Conservation (phyloP, 1,140 invertebrate species). For the Euglossa dilemma region DNA sequence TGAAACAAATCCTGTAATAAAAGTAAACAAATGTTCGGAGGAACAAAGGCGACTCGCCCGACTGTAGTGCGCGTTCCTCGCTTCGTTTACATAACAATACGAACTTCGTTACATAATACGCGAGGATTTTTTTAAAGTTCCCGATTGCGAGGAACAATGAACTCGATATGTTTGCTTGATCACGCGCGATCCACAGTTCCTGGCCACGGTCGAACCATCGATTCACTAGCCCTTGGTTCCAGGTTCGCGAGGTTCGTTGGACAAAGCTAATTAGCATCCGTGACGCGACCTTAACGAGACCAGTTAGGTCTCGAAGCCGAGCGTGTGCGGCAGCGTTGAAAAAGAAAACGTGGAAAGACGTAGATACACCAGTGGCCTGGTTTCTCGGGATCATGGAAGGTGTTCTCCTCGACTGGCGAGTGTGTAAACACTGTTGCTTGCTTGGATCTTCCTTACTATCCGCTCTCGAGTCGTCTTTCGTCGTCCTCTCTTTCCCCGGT, state of each 20-base stretch:
- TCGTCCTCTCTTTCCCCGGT: conserved; percentile 9
- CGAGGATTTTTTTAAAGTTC: conserved; percentile 6
- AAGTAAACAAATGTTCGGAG: neutral
- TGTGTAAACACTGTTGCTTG: conserved; percentile 74
- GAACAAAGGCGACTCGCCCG: neutral
- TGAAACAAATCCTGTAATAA: neutral
- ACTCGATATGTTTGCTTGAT: neutral
- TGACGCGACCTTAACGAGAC: neutral
- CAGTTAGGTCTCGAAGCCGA: neutral
- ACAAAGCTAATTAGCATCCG: neutral
- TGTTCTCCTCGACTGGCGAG: conserved; percentile 46
- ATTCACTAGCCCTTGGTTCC: too few species aligned
- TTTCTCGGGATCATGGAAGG: conserved; percentile 68
- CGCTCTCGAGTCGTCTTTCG: conserved; percentile 16
- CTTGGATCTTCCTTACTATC: conserved; percentile 49
- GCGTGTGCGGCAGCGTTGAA: neutral
- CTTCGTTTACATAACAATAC: conserved; percentile 24
- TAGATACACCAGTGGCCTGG: conserved; percentile 64
- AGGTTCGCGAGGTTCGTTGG: neutral
- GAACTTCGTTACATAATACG: neutral
- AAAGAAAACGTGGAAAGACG: neutral
- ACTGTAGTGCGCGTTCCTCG: neutral
- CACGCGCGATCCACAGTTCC: neutral
- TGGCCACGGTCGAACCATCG: neutral
- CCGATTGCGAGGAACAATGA: neutral